Evolutionary conservation across 2,888 invertebrate species (phyloP).

Genomic region (Aromia moschata): DNA sequence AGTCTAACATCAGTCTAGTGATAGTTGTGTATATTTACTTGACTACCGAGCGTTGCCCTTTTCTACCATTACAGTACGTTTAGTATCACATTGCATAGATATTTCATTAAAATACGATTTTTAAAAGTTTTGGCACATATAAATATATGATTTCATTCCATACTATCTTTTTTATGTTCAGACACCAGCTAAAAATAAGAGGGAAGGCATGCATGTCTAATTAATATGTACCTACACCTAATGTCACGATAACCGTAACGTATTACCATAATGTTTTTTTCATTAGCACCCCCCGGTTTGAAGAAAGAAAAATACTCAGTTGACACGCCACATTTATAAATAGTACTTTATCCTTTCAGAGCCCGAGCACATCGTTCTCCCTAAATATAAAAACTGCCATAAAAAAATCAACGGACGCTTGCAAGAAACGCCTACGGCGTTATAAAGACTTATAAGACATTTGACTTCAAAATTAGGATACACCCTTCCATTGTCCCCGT

Average conservation of each 20-base stretch:
- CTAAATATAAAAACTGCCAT: background rate
- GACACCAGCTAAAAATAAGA: too few species aligned
- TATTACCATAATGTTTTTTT: background rate
- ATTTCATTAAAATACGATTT: too few species aligned
- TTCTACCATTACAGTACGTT: too few species aligned
- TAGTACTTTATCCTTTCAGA: background rate
- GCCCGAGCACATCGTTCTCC: background rate
- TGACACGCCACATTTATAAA: background rate
- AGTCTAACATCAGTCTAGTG: too few species aligned
- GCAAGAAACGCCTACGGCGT: background rate
- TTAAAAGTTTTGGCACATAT: too few species aligned
- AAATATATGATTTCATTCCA: too few species aligned
- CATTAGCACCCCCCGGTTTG: background rate
- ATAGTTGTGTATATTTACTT: too few species aligned
- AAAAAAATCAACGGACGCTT: slow-evolving; percentile 2
- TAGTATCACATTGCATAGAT: too few species aligned
- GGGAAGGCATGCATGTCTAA: too few species aligned
- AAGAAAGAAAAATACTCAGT: background rate
- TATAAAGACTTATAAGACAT: slow-evolving; percentile 2
- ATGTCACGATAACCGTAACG: background rate
- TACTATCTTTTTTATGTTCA: too few species aligned
- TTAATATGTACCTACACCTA: background rate
- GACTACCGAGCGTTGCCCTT: too few species aligned
- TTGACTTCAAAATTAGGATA: slow-evolving; percentile 11
- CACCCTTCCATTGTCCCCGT: slow-evolving; percentile 4